These are phyloP conservation scores for Apostichopus parvimensis DNA, from an alignment of 35 echinoderm and acorn worm genomes.

Conservation along the genomic window DNA sequence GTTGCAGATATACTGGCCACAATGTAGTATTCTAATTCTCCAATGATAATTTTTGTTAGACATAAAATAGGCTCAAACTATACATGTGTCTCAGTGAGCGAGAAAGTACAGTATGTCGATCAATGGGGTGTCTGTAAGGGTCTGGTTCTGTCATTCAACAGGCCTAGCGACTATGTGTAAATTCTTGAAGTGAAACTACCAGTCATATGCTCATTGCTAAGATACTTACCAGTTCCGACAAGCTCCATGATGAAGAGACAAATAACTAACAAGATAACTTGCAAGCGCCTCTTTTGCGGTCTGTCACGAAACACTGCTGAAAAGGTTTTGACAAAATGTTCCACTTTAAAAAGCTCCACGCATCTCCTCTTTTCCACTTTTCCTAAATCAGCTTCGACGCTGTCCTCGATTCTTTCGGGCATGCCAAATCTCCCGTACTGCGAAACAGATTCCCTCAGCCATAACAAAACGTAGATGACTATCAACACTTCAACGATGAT, in stretches of 20 bases:
- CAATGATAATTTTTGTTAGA: no score
- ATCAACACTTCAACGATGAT: conserved; percentile 62
- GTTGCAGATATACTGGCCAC: no score
- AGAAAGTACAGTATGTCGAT: no score
- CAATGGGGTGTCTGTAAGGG: no score
- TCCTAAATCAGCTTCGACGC: conserved; percentile 59
- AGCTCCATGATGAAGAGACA: conserved; percentile 81
- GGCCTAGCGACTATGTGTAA: no score
- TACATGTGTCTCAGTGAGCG: no score
- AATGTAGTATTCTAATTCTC: no score
- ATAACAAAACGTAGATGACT: conserved; percentile 71
- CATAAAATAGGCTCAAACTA: no score
- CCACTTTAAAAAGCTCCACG: conserved; percentile 64
- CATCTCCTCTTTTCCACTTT: conserved; percentile 50
- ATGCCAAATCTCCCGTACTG: conserved; percentile 32
- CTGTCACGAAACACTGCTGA: conserved; percentile 65
- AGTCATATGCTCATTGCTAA: no score
- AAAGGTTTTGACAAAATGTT: conserved; percentile 75
- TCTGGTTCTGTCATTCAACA: no score
- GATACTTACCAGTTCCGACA: conserved; percentile 84
- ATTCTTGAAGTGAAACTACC: no score
- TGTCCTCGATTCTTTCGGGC: conserved; percentile 43
- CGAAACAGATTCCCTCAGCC: conserved; percentile 76
- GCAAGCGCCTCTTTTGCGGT: conserved; percentile 64
- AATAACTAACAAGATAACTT: conserved; percentile 66